These are phyloP conservation scores for Drosophila borborema DNA, from an alignment of 2,888 invertebrate species.

Conservation along the genomic window DNA sequence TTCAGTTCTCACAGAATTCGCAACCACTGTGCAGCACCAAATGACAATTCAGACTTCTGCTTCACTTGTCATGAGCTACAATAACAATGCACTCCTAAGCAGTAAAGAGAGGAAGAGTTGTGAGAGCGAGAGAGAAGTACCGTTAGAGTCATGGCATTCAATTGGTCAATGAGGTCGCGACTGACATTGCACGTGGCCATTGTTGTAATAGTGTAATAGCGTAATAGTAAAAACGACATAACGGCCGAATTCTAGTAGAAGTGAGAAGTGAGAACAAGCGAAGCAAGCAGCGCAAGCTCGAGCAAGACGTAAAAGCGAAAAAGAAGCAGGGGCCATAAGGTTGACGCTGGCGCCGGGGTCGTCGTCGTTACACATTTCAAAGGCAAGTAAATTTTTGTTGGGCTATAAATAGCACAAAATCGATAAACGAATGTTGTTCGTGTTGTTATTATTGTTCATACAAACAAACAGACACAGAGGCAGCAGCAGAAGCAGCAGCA, in stretches of 20 bases:
- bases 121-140: background rate
- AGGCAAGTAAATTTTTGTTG: conserved; percentile 75
- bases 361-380: conserved; percentile 65
- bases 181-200: conserved; percentile 40
- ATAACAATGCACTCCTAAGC: conserved; percentile 4
- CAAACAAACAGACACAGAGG: conserved; percentile 62
- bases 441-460: conserved; percentile 43
- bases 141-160: conserved; percentile 22
- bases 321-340: conserved; percentile 16
- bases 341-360: conserved; percentile 18
- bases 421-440: conserved; percentile 82
- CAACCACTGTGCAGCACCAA: conserved; percentile 7
- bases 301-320: conserved; percentile 10
- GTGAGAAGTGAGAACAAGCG: background rate
- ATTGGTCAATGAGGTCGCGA: conserved; percentile 31
- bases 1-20: background rate
- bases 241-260: conserved; percentile 2
- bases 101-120: background rate
- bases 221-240: conserved; percentile 15
- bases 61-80: background rate
- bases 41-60: conserved; percentile 3
- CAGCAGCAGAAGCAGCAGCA: conserved; percentile 20
- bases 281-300: conserved; percentile 9
- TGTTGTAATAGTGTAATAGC: conserved; percentile 17
- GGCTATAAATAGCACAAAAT: conserved; percentile 84